Conservation (phyloP, 1,140 invertebrate genomes). For the Sarcophaga peregrina region DNA sequence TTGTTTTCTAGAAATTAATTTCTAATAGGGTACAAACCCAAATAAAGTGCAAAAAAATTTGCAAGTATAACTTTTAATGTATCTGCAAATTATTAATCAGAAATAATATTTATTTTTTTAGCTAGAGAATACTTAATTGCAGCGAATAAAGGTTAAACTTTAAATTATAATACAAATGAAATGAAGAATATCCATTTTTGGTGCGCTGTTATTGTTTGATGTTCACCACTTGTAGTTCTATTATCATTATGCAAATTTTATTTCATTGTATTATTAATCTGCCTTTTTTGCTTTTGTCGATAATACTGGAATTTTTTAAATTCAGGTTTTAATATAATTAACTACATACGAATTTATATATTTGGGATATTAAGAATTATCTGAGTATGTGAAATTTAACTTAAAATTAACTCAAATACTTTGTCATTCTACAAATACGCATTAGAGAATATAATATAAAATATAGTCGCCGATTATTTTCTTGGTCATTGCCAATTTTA, state of each 20-base stretch:
- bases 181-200: too few species aligned
- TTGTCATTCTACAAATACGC: neutral
- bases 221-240: neutral
- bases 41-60: too few species aligned
- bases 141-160: too few species aligned
- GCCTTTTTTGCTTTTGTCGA: neutral
- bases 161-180: too few species aligned
- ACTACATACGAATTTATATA: neutral
- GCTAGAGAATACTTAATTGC: too few species aligned
- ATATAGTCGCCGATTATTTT: neutral
- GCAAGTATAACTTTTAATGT: too few species aligned
- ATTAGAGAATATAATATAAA: too few species aligned
- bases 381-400: neutral
- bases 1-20: too few species aligned
- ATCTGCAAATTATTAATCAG: too few species aligned
- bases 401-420: neutral
- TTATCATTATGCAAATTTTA: neutral
- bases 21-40: too few species aligned
- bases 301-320: neutral
- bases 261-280: neutral
- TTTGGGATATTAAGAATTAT: neutral
- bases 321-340: neutral
- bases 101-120: too few species aligned
- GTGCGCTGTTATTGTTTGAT: neutral
- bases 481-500: neutral